phyloP scores from a whole-genome alignment of 1,140 invertebrate genomes.

The Hetaerina americana region DNA sequence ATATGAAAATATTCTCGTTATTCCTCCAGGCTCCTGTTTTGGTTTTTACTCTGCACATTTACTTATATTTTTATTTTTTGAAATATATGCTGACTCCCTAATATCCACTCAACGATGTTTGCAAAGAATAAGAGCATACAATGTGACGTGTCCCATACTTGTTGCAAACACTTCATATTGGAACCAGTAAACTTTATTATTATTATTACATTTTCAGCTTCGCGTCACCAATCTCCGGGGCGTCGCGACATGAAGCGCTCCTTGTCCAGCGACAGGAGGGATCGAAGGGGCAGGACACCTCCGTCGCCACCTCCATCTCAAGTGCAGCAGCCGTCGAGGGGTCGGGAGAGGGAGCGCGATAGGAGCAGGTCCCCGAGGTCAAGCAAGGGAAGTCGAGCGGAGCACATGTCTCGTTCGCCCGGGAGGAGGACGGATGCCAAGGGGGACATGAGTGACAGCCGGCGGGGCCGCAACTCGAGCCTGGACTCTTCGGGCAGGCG shows the following conservation, averaged over 20 bases:
- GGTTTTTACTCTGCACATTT: too few relatives aligned
- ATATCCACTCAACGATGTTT: too few relatives aligned
- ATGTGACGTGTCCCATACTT: too few relatives aligned
- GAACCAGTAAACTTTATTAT: too few relatives aligned
- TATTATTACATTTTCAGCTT: background rate
- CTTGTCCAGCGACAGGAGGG: slow-evolving; percentile 16
- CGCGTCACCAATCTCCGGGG: background rate
- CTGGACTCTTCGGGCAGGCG: background rate
- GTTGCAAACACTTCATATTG: too few relatives aligned
- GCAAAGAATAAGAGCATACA: too few relatives aligned
- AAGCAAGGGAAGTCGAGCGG: slow-evolving; percentile 21
- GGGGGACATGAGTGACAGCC: slow-evolving; percentile 20
- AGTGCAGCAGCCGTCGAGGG: slow-evolving; percentile 25
- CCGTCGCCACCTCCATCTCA: slow-evolving; percentile 12
- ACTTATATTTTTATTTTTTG: too few relatives aligned
- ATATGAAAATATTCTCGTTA: too few relatives aligned
- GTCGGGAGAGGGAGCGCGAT: slow-evolving; percentile 19
- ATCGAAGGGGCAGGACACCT: slow-evolving; percentile 14
- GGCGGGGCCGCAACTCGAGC: slow-evolving; percentile 4
- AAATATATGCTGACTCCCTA: too few relatives aligned
- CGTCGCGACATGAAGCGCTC: slow-evolving; percentile 10
- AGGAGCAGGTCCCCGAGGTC: slow-evolving; percentile 23
- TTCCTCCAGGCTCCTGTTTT: too few relatives aligned
- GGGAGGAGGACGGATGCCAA: slow-evolving; percentile 22
- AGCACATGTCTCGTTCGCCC: background rate